Percentiles rank a stretch among this genome's conserved stretches.
These are phyloP conservation scores for Porites lobata DNA, from an alignment of 92 coral and sea anemone species.

Conservation along the genomic window DNA sequence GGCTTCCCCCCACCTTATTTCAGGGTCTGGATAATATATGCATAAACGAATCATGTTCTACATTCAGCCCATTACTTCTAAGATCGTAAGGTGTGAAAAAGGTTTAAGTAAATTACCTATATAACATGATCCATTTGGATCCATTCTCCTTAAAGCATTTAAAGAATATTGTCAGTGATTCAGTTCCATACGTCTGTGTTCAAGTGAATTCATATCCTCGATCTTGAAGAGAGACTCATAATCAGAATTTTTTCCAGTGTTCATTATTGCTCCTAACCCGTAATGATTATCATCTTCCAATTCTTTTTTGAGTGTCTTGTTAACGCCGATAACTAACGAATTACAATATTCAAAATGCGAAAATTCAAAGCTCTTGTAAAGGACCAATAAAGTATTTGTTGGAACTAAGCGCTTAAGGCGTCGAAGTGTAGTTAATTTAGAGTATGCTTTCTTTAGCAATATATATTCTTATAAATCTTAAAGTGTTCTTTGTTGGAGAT, in stretches of 20 bases:
- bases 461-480: constrained; percentile 20
- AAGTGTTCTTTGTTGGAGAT: constrained; percentile 38
- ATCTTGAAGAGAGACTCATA: too few species aligned
- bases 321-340: not conserved
- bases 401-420: constrained; percentile 29
- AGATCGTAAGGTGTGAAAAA: constrained; percentile 22
- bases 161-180: too few species aligned
- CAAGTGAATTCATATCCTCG: too few species aligned
- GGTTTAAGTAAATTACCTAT: constrained; percentile 21
- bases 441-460: not conserved
- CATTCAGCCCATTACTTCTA: not conserved
- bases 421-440: constrained; percentile 19
- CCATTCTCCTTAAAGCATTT: constrained; percentile 7
- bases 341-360: constrained; percentile 22
- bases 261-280: too few species aligned
- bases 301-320: too few species aligned
- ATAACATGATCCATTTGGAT: not conserved
- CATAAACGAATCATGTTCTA: not conserved
- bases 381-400: not conserved
- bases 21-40: not conserved
- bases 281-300: too few species aligned
- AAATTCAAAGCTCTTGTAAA: constrained; percentile 9
- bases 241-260: too few species aligned
- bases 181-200: too few species aligned
- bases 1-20: too few species aligned